Evolutionary conservation across 2,113 vertebrate species (phyloP).

Genomic region (Serinus canaria): DNA sequence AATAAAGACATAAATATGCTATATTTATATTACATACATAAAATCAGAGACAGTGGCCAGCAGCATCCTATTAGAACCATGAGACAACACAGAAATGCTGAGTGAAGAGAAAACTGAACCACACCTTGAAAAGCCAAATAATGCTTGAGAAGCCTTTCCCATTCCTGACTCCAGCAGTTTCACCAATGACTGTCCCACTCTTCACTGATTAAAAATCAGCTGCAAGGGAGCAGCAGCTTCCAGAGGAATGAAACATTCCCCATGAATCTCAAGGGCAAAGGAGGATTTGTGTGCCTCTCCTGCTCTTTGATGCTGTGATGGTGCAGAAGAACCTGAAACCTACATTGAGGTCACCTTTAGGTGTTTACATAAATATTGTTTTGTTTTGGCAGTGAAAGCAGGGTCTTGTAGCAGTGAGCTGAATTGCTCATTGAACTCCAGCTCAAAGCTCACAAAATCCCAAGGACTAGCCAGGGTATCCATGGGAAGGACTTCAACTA

Average conservation of each 20-base stretch:
- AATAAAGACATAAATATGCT: not conserved
- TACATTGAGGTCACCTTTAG: fast-evolving
- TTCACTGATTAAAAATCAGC: not conserved
- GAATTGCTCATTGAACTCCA: not conserved
- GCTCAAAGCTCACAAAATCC: not conserved
- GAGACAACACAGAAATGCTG: not conserved
- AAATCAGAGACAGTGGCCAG: not conserved
- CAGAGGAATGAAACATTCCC: not conserved
- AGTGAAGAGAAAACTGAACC: not conserved
- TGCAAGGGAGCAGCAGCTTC: not conserved
- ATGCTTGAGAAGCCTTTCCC: not conserved
- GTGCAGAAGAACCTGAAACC: not conserved
- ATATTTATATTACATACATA: not conserved
- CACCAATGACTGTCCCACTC: not conserved
- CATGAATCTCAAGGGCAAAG: not conserved
- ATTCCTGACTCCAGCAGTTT: not conserved
- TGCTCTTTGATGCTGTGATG: not conserved
- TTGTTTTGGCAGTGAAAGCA: not conserved
- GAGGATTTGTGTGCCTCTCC: not conserved
- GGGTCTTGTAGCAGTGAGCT: not conserved
- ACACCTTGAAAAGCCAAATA: not conserved
- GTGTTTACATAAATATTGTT: not conserved
- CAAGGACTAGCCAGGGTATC: fast-evolving
- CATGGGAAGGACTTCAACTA: not conserved
- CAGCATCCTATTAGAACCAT: not conserved